These are phyloP conservation scores for Sceliomorpha sp. DNA, from an alignment of 2,888 invertebrate species.

Conservation along the genomic window DNA sequence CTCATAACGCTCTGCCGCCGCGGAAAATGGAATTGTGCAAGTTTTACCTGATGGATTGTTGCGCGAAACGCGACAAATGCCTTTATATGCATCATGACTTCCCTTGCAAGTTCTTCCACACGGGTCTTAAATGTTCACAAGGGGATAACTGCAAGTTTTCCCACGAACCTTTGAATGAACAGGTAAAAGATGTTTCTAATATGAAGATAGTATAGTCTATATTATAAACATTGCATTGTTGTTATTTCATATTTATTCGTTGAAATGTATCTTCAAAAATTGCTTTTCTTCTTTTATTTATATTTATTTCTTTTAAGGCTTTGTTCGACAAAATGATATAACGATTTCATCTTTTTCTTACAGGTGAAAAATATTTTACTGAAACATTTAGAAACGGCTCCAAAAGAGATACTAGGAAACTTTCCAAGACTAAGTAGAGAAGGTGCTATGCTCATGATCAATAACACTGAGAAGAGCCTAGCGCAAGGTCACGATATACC, in stretches of 20 bases:
- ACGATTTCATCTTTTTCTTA: constrained; percentile 27
- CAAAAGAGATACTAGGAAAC: constrained; percentile 94
- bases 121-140: constrained; percentile 91
- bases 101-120: constrained; percentile 98
- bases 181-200: constrained; percentile 81
- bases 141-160: constrained; percentile 96
- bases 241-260: too few species aligned
- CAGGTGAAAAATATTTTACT: constrained; percentile 80
- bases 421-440: constrained; percentile 91
- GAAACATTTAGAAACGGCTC: constrained; percentile 93
- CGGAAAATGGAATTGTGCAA: constrained; percentile 97
- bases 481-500: constrained; percentile 68
- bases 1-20: constrained; percentile 90
- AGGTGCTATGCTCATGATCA: constrained; percentile 84
- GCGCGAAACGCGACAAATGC: constrained; percentile 97
- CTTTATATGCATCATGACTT: constrained; percentile 98
- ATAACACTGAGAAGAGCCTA: constrained; percentile 72
- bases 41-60: constrained; percentile 97
- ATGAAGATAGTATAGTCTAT: too few species aligned
- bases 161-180: constrained; percentile 93
- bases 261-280: too few species aligned
- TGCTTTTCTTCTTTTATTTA: too few species aligned
- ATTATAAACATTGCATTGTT: too few species aligned
- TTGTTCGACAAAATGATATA: constrained; percentile 6
- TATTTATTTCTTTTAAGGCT: too few species aligned